Percentiles rank a stretch among this genome's conserved stretches.
Evolutionary conservation across 2,888 invertebrate genomes (phyloP).

Genomic region (Chaetogeoica ovagalla): DNA sequence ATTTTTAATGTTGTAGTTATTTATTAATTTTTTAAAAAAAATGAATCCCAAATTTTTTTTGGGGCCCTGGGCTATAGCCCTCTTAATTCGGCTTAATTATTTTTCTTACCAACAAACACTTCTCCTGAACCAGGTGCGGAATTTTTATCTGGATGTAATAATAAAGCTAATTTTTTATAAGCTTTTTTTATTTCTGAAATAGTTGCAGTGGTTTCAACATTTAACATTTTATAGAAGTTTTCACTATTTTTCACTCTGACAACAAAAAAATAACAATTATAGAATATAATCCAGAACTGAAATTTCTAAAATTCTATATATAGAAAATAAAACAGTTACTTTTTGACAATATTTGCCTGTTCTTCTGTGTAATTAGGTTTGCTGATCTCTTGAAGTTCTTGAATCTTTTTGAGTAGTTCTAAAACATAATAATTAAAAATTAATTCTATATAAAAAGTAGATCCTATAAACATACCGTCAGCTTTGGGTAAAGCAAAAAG

Average conservation of each 20-base stretch:
- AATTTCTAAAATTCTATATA: neutral
- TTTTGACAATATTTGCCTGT: slow-evolving; percentile 26
- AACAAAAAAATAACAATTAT: slow-evolving; percentile 20
- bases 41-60: too few relatives aligned
- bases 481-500: slow-evolving; percentile 81
- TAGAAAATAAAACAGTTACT: slow-evolving; percentile 16
- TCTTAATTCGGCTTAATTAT: too few relatives aligned
- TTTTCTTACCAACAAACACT: slow-evolving; percentile 68
- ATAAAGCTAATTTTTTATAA: slow-evolving; percentile 89
- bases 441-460: neutral
- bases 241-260: slow-evolving; percentile 78
- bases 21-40: too few relatives aligned
- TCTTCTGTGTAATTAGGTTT: slow-evolving; percentile 31
- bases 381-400: slow-evolving; percentile 7
- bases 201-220: slow-evolving; percentile 79
- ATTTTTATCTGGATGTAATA: slow-evolving; percentile 97
- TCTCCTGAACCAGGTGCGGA: slow-evolving; percentile 94
- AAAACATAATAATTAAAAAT: neutral
- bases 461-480: slow-evolving; percentile 68
- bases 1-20: too few relatives aligned
- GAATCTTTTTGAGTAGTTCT: slow-evolving; percentile 24
- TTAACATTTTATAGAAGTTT: slow-evolving; percentile 94
- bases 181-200: slow-evolving; percentile 89
- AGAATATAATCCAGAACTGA: neutral
- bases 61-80: too few relatives aligned